Base-by-base conservation (phyloP, 2,797 vertebrate species). In the Lacerta bilineata region DNA sequence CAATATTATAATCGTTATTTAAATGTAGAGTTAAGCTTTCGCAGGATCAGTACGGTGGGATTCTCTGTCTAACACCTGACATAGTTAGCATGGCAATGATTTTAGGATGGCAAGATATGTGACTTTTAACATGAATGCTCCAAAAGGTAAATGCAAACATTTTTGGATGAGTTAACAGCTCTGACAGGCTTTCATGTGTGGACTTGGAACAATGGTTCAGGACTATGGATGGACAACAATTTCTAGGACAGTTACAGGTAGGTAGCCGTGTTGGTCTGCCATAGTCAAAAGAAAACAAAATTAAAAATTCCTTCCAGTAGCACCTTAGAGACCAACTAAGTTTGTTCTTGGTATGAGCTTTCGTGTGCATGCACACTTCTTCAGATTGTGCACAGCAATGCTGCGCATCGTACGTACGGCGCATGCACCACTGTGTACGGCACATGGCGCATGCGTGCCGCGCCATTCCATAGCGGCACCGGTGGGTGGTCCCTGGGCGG, bases 1-100 rank as follows among this genome's bases (percentile, higher is more conserved):
- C 94, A 88, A 96, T 94, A 76, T 97, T 92, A 97, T 71, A 2
- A 55, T 96, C 95, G 94, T 83, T 97, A 94, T 95, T 95, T 94
- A 61, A 95, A 74, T 36, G 39, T 36, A 39, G 96, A 94, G 36
- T 96, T 94, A 95, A 91, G 91, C 92, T 94, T 93, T 87, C 91
- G 90, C 87, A 68, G 72, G 87, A 88, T 68, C 84, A 95, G 95
- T 91, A 87, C 20, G 89, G 93, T 90, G 89, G 29, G 93, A 92
- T 93, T 95, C 89, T 93, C 96, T 97, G 97, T 95, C 96, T 96
- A 98, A 96, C 98, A 99, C 98, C 98, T 99, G 98, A 98, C 97
- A 96, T 98, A 98, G 98, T 98, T 97, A 95, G 23, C 66, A 27
- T 41, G 43, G 68, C 36, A 74, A 46, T 91, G 89, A 95, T 90